Evolutionary conservation across 2,797 vertebrate species (phyloP), one percentile per base, ranked within the genome.

Genomic region (Etheostoma perlongum): DNA sequence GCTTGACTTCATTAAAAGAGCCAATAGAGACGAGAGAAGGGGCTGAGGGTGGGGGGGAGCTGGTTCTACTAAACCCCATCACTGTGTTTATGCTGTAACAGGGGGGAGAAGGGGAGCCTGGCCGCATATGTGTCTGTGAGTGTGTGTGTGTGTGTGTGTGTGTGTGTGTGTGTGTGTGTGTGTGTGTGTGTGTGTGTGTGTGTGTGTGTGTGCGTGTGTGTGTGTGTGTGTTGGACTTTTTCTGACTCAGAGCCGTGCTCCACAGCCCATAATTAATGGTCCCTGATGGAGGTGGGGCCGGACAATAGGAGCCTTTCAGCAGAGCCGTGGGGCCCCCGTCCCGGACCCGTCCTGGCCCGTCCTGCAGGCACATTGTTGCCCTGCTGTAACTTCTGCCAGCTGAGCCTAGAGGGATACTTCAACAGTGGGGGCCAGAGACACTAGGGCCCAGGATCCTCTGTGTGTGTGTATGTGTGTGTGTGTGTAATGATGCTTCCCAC

Each of bases 271-370:
- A 98, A 98, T 98, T 97, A 97, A 99, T 97, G 94, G 94, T 95
- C 94, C 95, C 96, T 96, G 95, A 95, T 96, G 94, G 94, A 96
- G 96, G 93, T 83, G 86, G 92, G 81, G 90, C 82, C n/a, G 93
- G 96, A 98, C 97, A 99, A 98, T 96, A 95, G 96, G 93, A 92
- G 94, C 94, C 94, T 97, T 98, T 99, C 96, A 98, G 94, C 47
- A 79, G 93, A 92, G 86, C 84, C 5, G 42, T 66, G 85, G 90
- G 91, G 89, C 85, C 90, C 91, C 86, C 57, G 44, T 89, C 86
- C 81, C 15, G 46, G 78, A 83, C 85, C 88, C 83, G 62, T 83
- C 81, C 85, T 88, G 93, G 93, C 92, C 96, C 91, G 90, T 94
- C 93, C 94, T 94, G 94, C 91, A 90, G 94, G 94, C 95, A 95